phyloP scores from a whole-genome alignment of 2,888 invertebrate genomes.

The Ecdyonurus torrentis region DNA sequence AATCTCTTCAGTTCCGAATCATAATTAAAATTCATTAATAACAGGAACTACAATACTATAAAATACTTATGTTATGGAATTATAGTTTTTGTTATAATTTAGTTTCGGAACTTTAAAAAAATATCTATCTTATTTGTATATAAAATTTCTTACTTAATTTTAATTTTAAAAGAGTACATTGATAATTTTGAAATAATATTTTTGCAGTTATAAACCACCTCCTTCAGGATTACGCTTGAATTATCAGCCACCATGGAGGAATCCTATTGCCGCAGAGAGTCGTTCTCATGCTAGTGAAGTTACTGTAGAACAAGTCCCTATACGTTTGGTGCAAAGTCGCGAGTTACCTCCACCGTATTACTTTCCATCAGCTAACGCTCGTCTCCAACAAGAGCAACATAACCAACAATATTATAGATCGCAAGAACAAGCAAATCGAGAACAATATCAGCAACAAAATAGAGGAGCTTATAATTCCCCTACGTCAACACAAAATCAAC shows the following conservation, averaged over 20 bases:
- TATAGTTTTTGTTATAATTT: no score
- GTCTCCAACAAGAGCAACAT: background rate
- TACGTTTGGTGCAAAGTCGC: background rate
- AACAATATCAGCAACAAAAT: background rate
- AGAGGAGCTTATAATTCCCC: background rate
- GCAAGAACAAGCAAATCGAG: background rate
- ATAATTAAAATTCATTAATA: no score
- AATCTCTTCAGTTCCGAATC: no score
- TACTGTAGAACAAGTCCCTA: background rate
- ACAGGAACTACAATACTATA: no score
- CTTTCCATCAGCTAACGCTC: background rate
- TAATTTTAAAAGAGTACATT: no score
- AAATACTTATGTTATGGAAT: no score
- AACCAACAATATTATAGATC: background rate
- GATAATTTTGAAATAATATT: background rate
- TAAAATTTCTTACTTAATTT: no score
- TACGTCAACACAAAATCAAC: background rate
- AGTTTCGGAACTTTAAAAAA: no score
- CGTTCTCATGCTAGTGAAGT: background rate
- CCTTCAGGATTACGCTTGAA: background rate
- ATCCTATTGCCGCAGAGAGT: background rate
- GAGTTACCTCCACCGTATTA: background rate
- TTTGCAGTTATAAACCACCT: background rate
- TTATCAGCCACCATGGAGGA: background rate
- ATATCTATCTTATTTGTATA: no score